phyloP scores from a whole-genome alignment of 2,797 vertebrate genomes.

The Sebastes elongatus region DNA sequence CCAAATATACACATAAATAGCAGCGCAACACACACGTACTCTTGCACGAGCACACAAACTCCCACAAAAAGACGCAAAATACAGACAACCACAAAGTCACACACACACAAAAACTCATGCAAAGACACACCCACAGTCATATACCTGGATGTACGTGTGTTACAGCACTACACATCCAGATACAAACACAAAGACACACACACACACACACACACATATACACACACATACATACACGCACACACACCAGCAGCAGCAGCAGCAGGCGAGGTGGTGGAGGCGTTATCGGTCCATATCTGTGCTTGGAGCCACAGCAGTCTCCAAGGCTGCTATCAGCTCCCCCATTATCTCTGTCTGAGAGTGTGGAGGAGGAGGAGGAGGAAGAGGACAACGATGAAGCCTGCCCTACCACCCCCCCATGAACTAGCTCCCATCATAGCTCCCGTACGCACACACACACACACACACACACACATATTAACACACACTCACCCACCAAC shows the following conservation, averaged over 20 bases:
- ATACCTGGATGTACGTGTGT: conserved; percentile 12
- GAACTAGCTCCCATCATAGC: conserved; percentile 55
- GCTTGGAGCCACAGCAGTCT: conserved; percentile 91
- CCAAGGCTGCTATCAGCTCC: conserved; percentile 94
- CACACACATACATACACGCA: neutral
- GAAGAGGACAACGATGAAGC: conserved; percentile 57
- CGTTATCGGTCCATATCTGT: conserved; percentile 93
- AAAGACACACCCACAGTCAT: conserved; percentile 23
- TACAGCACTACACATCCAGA: conserved; percentile 11
- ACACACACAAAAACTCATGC: neutral
- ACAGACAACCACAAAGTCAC: neutral
- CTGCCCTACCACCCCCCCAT: conserved; percentile 21
- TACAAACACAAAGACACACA: conserved; percentile 23
- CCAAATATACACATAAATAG: neutral
- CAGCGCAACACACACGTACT: conserved; percentile 1
- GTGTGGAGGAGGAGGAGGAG: conserved; percentile 83
- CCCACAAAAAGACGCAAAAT: neutral
- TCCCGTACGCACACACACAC: conserved; percentile 57
- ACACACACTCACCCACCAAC: conserved; percentile 76
- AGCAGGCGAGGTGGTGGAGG: conserved; percentile 81
- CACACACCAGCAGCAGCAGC: conserved; percentile 47
- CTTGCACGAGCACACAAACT: neutral
- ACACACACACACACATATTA: conserved; percentile 29
- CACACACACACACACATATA: conserved; percentile 7
- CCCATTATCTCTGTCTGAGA: conserved; percentile 91